These are phyloP conservation scores for Rutpela maculata DNA, from an alignment of 2,888 invertebrate genomes.

Conservation along the genomic window DNA sequence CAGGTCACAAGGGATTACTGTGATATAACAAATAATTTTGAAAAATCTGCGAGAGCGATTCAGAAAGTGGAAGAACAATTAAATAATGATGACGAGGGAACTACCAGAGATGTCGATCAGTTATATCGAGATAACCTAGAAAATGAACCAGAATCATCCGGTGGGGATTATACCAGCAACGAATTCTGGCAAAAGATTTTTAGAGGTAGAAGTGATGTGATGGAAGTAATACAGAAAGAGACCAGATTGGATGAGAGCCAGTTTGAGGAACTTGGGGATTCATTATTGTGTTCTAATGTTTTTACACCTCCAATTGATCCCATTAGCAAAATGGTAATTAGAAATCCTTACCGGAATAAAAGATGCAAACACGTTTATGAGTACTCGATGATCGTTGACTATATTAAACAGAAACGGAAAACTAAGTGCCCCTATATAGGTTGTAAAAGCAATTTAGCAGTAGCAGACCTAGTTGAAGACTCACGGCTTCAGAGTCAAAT, in stretches of 20 bases:
- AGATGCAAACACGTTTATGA: constrained; percentile 68
- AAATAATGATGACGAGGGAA: constrained; percentile 45
- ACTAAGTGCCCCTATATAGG: constrained; percentile 68
- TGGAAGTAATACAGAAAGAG: constrained; percentile 56
- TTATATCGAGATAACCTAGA: constrained; percentile 54
- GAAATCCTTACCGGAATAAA: constrained; percentile 62
- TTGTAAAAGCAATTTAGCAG: constrained; percentile 59
- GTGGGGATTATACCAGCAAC: constrained; percentile 49
- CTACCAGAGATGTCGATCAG: constrained; percentile 53
- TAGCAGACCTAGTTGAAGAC: constrained; percentile 59
- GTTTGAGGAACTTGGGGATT: constrained; percentile 61
- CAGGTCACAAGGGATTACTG: constrained; percentile 58
- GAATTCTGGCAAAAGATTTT: constrained; percentile 61
- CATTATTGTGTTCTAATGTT: constrained; percentile 61
- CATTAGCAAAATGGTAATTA: constrained; percentile 63
- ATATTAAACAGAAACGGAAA: constrained; percentile 62
- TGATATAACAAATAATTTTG: constrained; percentile 54
- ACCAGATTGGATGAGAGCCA: constrained; percentile 47
- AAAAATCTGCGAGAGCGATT: constrained; percentile 55
- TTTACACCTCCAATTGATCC: constrained; percentile 67
- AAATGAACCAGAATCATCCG: constrained; percentile 43
- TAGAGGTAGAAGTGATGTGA: constrained; percentile 49
- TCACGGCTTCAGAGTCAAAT: constrained; percentile 57
- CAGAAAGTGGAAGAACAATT: constrained; percentile 55
- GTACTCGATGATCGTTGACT: constrained; percentile 60